Percentiles rank a stretch among this genome's conserved stretches.
phyloP scores from a whole-genome alignment of 1,140 invertebrate genomes.

The Tetramorium simillimum region DNA sequence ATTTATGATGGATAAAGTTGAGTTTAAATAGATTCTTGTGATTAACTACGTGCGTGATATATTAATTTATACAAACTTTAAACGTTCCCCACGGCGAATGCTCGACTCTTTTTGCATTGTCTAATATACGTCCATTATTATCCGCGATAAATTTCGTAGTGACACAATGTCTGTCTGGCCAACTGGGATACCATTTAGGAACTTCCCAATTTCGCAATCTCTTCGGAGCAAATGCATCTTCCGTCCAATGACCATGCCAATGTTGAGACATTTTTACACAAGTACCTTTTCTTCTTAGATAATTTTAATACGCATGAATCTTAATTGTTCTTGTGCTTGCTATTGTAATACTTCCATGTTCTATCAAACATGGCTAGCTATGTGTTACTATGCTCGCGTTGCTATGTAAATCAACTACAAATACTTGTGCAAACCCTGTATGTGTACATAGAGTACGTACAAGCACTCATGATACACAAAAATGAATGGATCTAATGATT shows the following conservation, averaged over 20 bases:
- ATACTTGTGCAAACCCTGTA: not conserved
- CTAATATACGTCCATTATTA: conserved; percentile 71
- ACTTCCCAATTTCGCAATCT: conserved; percentile 78
- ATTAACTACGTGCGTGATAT: not conserved
- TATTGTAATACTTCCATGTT: not conserved
- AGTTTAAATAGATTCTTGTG: conserved; percentile 22
- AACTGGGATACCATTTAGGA: conserved; percentile 76
- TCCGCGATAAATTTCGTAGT: conserved; percentile 73
- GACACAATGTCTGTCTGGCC: conserved; percentile 74
- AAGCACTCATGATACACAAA: not conserved
- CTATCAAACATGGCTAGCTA: conserved; percentile 8
- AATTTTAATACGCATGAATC: not conserved
- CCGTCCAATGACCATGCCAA: conserved; percentile 77
- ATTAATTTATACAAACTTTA: conserved; percentile 69
- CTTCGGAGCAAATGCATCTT: conserved; percentile 72
- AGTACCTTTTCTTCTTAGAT: not conserved
- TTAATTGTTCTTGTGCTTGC: not conserved
- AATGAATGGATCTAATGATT: conserved; percentile 32
- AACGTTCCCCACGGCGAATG: conserved; percentile 66
- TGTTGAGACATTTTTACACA: conserved; percentile 75
- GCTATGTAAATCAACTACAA: conserved; percentile 31
- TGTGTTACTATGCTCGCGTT: conserved; percentile 8
- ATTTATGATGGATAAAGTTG: not conserved
- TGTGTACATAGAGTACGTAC: not conserved
- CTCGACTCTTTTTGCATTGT: conserved; percentile 51